Conservation (phyloP, 2,113 vertebrate genomes). For the Ginglymostoma cirratum region DNA sequence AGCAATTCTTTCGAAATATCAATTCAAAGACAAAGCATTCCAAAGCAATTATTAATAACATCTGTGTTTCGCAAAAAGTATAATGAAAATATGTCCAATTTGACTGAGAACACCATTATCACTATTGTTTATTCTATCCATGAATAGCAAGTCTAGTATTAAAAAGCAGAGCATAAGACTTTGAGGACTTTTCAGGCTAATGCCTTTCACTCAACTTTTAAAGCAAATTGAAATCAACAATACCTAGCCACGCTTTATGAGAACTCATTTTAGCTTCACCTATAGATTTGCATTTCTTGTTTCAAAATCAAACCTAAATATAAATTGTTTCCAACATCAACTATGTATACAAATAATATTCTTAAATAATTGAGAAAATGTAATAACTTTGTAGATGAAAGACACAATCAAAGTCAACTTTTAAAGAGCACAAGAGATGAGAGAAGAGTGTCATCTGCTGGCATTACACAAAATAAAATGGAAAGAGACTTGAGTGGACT, state of each 20-base stretch:
- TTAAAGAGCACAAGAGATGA: neutral
- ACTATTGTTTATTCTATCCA: neutral
- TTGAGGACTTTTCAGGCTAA: neutral
- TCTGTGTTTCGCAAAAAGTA: slow-evolving; percentile 13
- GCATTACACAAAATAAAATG: too few relatives aligned
- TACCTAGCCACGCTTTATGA: neutral
- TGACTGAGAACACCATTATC: slow-evolving; percentile 28
- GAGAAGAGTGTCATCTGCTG: neutral
- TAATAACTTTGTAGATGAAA: neutral
- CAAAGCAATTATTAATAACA: slow-evolving; percentile 13
- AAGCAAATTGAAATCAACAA: neutral
- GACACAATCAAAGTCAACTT: neutral
- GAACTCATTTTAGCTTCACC: neutral
- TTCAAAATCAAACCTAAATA: neutral
- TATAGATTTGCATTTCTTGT: neutral
- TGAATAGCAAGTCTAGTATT: neutral
- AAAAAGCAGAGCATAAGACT: neutral
- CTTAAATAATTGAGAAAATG: slow-evolving; percentile 24
- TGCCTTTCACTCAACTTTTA: slow-evolving; percentile 8
- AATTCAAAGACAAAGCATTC: slow-evolving; percentile 14
- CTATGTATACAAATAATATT: neutral
- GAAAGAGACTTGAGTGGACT: neutral
- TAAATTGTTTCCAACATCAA: neutral
- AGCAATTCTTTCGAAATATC: neutral
- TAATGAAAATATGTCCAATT: slow-evolving; percentile 4